Conservation (phyloP, 2,797 vertebrate genomes). For the Lacerta agilis region DNA sequence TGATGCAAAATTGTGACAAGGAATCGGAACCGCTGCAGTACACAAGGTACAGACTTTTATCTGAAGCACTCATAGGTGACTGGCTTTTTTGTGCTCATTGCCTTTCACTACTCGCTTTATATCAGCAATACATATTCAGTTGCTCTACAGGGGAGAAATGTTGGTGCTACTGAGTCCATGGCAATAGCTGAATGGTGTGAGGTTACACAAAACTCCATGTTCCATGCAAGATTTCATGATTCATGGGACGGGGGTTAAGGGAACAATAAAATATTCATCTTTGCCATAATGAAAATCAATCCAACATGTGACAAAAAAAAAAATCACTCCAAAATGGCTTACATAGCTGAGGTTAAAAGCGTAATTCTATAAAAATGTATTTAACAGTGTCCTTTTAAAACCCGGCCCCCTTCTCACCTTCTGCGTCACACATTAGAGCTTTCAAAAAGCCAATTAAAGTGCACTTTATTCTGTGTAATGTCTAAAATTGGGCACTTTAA, state of each 20-base stretch:
- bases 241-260: conserved; percentile 15
- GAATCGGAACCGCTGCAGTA: not conserved
- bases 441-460: conserved; percentile 57
- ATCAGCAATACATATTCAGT: conserved; percentile 26
- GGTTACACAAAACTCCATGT: conserved; percentile 47
- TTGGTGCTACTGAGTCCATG: not conserved
- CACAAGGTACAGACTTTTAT: not conserved
- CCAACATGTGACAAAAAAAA: conserved; percentile 42
- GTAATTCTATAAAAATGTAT: conserved; percentile 15
- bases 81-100: conserved; percentile 26
- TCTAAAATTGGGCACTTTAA: conserved; percentile 63
- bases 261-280: conserved; percentile 68
- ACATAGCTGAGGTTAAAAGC: conserved; percentile 52
- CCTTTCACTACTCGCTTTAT: conserved; percentile 56
- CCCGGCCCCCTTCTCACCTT: conserved; percentile 39
- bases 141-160: not conserved
- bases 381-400: conserved; percentile 15
- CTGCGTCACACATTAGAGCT: conserved; percentile 27
- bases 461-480: conserved; percentile 52
- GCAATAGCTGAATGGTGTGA: not conserved
- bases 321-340: conserved; percentile 28
- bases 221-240: conserved; percentile 54
- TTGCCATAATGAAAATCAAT: conserved; percentile 50
- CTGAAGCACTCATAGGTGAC: not conserved
- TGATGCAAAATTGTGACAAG: not conserved